Base-by-base conservation (phyloP, 2,797 vertebrate genomes). In the Monodelphis domestica region DNA sequence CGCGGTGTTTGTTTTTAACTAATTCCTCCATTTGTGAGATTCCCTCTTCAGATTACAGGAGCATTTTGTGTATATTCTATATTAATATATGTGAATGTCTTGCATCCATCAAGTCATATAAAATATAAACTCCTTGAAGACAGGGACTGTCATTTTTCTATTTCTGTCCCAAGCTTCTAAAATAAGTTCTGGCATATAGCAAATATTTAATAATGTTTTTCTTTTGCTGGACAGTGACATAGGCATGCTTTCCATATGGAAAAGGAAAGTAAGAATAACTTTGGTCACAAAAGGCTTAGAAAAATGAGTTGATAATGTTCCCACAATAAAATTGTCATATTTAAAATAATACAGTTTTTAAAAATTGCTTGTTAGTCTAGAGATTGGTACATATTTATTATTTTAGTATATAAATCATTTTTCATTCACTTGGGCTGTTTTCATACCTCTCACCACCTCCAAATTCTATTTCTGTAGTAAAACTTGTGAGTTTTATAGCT, bases 241-340 rank as follows among this genome's bases (percentile, higher is more conserved):
- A 78, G 17, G n/a, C 21, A 45, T 78, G 26, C 7, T 78, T 89
- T 95, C 96, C 29, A 38, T 11, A 1, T 4, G 88, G 24, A 24
- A 90, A 95, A 92, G 56, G 11, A 90, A 90, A 91, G 4, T 87
- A 54, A 38, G 87, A 33, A 53, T 45, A n/a, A 78, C 24, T 45
- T 78, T 45, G 15, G 17, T 78, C n/a, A 24, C 10, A 45, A 17
- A 63, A n/a, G 17, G n/a, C 63, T 38, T 38, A 88, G 53, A 84
- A 84, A 88, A 91, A 91, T 89, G 88, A 93, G 78, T 63, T 59
- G 88, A 56, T 53, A 53, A 30, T 93, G 12, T 92, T 92, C 45
- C 87, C 6, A 87, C 7, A 54, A 53, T n/a, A 70, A 57, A 26
- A 90, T 89, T 70, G 53, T 88, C n/a, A 28, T 0, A 93, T 94